Base-by-base conservation (phyloP, 2,888 invertebrate genomes). In the Biston stratarius region DNA sequence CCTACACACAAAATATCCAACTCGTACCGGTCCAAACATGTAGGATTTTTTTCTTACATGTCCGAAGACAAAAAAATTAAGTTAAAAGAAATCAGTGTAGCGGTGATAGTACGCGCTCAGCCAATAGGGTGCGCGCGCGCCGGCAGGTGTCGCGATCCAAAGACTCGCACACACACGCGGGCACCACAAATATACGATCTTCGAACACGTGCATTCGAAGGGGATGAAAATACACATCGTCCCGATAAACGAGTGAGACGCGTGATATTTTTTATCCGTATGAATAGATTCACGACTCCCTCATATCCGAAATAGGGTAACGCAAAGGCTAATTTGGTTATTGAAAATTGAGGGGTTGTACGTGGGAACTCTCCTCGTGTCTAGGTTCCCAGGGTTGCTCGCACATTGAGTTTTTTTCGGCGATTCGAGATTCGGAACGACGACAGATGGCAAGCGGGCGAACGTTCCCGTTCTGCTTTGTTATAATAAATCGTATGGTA, bases 331-430 rank as follows among this genome's bases (percentile, higher is more conserved):
- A 94, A 94, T 94, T 94, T 94, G 94, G 94, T 94, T 94, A 94
- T 94, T 94, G 94, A 91, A 92, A 92, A 93, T 93, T 91, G 93
- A 92, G 94, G 94, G 94, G 94, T 94, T 90, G 94, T 91, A 94
- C 95, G 96, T 96, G 96, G 95, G 96, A 96, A 96, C 94, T 94
- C 94, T 91, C 89, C 91, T 87, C 89, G 93, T 89, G 91, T 90
- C 91, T 90, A 88, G 94, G 95, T 96, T 96, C 96, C 95, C 95
- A 96, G 94, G 94, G 94, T 91, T 90, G 92, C 87, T 87, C 89
- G 91, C 94, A 92, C 91, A 92, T 92, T 92, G 90, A 89, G 91
- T 91, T 92, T 92, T 92, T 94, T 93, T 90, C 85, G 85, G 87
- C 83, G 83, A 86, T 87, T 82, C 85, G 88, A 90, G 90, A 91